phyloP scores from a whole-genome alignment of 2,888 invertebrate species.

The Ephialtes manifestator region DNA sequence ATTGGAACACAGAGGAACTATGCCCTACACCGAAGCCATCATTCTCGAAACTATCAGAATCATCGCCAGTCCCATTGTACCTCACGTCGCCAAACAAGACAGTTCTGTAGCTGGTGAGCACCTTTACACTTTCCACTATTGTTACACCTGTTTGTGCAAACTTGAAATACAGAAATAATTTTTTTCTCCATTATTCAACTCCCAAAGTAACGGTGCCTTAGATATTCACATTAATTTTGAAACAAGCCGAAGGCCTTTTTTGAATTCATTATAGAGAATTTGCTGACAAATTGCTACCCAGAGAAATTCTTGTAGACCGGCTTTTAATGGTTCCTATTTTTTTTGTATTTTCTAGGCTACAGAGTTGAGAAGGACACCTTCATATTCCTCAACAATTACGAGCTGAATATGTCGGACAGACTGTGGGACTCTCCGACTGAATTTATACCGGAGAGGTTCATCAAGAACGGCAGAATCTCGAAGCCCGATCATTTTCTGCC shows the following conservation, averaged over 20 bases:
- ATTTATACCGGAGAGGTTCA: conserved; percentile 89
- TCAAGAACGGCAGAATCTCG: conserved; percentile 87
- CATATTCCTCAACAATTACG: conserved; percentile 90
- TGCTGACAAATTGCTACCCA: background rate
- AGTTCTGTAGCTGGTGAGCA: conserved; percentile 88
- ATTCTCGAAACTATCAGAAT: conserved; percentile 89
- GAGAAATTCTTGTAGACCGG: background rate
- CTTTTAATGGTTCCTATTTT: conserved; percentile 33
- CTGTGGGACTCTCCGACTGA: conserved; percentile 88
- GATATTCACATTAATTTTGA: too few relatives aligned
- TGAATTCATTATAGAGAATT: background rate
- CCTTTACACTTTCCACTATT: background rate
- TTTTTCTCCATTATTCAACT: background rate
- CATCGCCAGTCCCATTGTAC: conserved; percentile 90
- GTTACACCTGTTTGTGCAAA: background rate
- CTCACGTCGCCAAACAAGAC: conserved; percentile 89
- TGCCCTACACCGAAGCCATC: conserved; percentile 89
- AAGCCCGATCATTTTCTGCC: conserved; percentile 90
- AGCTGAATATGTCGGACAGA: conserved; percentile 89
- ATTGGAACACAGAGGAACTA: conserved; percentile 86
- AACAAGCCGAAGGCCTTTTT: too few relatives aligned
- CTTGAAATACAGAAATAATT: background rate
- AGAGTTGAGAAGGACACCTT: conserved; percentile 88
- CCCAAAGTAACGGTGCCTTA: background rate
- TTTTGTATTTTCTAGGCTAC: conserved; percentile 86